Base-by-base conservation (phyloP, 2,888 invertebrate genomes). In the Vesta saturnalis region DNA sequence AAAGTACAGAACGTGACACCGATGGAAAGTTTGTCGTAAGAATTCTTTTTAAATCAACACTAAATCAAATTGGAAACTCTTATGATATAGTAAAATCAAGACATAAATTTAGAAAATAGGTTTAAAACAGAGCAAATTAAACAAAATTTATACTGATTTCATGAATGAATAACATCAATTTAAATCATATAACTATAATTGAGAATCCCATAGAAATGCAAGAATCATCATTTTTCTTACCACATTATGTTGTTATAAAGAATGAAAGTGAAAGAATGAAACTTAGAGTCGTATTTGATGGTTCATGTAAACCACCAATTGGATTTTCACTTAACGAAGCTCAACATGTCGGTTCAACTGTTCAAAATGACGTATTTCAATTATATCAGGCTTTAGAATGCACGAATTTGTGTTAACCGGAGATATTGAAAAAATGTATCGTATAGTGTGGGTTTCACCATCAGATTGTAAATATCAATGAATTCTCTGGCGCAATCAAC, bases 231-330 rank as follows among this genome's bases (percentile, higher is more conserved):
- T 58, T 23, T 18, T 52, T 30, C 16, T 59, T 80, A 19, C 78
- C 78, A 18, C 78, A 79, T 68, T 77, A 76, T 61, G 63, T 71
- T 1, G 76, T 80, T 6, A 43, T 74, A 1, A 75, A 74, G 39
- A 70, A 68, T 3, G 54, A 61, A 1, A 77, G 77, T 63, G 75
- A 73, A 2, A 68, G 67, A 1, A 64, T 6, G 4, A 30, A 30
- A 30, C 30, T 30, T 10, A 30, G 30, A 10, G 30, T 30, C 5
- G 30, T 30, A 10, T 80, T 77, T 65, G 76, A 80, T 65, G 78
- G 72, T 15, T 75, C 74, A 1, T 69, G 71, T 35, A 68, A 67
- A 18, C 55, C 75, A 10, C 15, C 69, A 8, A 60, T 66, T 0
- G 75, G 76, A 4, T 16, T 73, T 1, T 73, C 76, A 8, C 39